Conservation (phyloP, 2,113 vertebrate species). For the Campylomormyrus numenius region DNA sequence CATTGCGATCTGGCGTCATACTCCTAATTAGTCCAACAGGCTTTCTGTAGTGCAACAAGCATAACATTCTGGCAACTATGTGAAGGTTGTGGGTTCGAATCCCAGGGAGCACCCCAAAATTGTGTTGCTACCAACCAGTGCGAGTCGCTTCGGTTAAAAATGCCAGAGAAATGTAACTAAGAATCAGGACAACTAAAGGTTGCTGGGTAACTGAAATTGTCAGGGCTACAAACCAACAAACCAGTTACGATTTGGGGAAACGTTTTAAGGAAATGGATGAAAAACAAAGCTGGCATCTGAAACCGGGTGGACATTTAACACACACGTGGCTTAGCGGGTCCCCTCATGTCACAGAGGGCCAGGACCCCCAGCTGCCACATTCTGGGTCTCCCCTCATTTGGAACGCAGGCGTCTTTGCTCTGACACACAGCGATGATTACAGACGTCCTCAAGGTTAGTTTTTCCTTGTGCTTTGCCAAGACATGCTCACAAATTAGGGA, state of each 20-base stretch:
- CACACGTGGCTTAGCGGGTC: neutral
- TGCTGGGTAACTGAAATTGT: neutral
- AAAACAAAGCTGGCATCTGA: neutral
- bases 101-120: neutral
- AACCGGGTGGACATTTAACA: neutral
- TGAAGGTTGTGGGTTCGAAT: neutral
- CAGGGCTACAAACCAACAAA: neutral
- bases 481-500: slow-evolving; percentile 37
- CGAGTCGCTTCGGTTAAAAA: neutral
- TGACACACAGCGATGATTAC: neutral
- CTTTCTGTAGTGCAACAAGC: neutral
- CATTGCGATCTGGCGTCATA: neutral
- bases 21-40: neutral
- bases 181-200: neutral
- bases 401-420: neutral
- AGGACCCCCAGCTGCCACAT: neutral
- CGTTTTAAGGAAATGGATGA: neutral
- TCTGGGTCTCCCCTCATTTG: neutral
- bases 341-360: neutral
- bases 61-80: neutral
- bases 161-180: neutral
- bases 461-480: slow-evolving; percentile 22
- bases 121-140: neutral
- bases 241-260: neutral
- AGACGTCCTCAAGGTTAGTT: neutral